phyloP scores from a whole-genome alignment of 2,888 invertebrate genomes.

The Pseudolycoriella hygida region DNA sequence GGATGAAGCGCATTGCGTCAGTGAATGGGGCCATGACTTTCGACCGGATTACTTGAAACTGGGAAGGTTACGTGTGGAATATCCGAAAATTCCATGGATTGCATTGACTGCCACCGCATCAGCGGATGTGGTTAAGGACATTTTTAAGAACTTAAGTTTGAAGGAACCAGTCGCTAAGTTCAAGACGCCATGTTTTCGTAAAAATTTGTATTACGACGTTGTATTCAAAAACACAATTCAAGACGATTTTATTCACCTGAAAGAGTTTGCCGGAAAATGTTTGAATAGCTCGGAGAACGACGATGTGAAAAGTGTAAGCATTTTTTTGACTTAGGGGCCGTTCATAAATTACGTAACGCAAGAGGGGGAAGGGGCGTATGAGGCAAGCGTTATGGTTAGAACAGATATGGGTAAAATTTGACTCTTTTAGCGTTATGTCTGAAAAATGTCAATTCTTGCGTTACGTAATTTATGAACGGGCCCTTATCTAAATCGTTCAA shows the following conservation, averaged over 20 bases:
- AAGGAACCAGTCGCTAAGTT: constrained; percentile 52
- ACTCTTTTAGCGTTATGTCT: too few species aligned
- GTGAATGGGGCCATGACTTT: constrained; percentile 99
- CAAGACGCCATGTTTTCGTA: constrained; percentile 75
- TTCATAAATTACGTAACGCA: too few species aligned
- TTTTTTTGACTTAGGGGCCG: too few species aligned
- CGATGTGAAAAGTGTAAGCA: constrained; percentile 32
- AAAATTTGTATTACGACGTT: constrained; percentile 90
- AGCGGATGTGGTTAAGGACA: constrained; percentile 62
- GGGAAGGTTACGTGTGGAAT: constrained; percentile 43
- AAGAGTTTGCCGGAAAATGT: constrained; percentile 49
- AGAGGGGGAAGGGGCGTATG: too few species aligned
- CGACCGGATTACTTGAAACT: constrained; percentile 86
- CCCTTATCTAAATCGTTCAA: too few species aligned
- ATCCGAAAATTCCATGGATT: constrained; percentile 61
- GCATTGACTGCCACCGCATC: constrained; percentile 93
- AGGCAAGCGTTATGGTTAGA: too few species aligned
- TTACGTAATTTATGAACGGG: neutral
- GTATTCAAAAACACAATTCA: constrained; percentile 69
- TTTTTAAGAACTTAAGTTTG: constrained; percentile 52
- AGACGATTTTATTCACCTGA: constrained; percentile 66
- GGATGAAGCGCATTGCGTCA: constrained; percentile 96
- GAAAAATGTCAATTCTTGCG: too few species aligned
- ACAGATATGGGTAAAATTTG: too few species aligned
- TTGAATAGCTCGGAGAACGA: constrained; percentile 29